These are phyloP conservation scores for Myotis daubentonii DNA, from an alignment of 2,797 vertebrate genomes.

Conservation along the genomic window DNA sequence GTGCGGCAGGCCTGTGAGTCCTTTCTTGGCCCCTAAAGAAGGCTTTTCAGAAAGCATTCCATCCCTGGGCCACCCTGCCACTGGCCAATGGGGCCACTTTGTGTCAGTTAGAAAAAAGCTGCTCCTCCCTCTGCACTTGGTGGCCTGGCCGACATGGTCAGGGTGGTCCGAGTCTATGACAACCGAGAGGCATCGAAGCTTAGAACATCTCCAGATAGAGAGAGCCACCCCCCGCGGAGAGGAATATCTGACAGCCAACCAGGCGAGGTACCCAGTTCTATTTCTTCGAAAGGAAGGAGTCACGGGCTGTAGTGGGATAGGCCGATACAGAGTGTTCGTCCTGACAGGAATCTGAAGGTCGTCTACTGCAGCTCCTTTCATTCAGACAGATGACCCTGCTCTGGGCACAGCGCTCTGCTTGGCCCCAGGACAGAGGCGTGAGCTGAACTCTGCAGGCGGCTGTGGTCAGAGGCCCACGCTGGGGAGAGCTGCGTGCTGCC, in stretches of 20 bases:
- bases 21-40: neutral
- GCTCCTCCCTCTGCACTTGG: neutral
- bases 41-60: neutral
- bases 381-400: neutral
- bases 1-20: neutral
- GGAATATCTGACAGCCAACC: neutral
- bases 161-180: too few species aligned
- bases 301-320: neutral
- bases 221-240: neutral
- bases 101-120: neutral
- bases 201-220: neutral
- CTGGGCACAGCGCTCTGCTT: neutral
- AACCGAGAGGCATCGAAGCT: neutral
- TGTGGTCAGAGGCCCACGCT: neutral
- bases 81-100: rapidly evolving
- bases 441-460: neutral
- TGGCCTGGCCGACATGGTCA: neutral
- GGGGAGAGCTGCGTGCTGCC: neutral
- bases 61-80: neutral
- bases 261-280: neutral
- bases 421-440: neutral
- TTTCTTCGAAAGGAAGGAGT: neutral
- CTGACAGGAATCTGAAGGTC: neutral
- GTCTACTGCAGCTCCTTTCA: neutral
- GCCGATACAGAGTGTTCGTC: neutral